These are phyloP conservation scores for Centruroides vittatus DNA, from an alignment of 1,140 invertebrate genomes.

Conservation along the genomic window DNA sequence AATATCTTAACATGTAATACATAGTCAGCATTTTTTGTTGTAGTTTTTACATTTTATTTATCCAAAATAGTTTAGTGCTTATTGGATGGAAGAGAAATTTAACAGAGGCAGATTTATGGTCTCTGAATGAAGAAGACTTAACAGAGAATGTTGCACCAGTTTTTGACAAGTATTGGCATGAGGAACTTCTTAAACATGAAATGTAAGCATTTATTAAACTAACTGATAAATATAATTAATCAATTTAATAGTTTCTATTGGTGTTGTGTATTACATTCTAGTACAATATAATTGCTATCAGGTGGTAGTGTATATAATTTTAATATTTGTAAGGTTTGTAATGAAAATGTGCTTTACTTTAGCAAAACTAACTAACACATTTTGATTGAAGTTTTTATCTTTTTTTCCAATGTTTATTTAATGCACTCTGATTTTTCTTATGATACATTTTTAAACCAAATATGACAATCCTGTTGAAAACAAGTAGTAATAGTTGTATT, in stretches of 20 bases:
- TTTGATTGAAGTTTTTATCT: too few relatives aligned
- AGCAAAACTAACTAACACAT: too few relatives aligned
- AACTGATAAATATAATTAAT: not conserved
- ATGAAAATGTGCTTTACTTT: too few relatives aligned
- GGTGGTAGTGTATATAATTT: not conserved
- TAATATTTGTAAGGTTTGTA: not conserved
- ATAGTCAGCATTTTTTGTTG: not conserved
- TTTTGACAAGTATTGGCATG: conserved; percentile 75
- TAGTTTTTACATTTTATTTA: not conserved
- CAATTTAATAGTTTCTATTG: too few relatives aligned
- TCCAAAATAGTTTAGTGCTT: conserved; percentile 32
- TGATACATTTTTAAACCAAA: too few relatives aligned
- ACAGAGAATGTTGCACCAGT: conserved; percentile 59
- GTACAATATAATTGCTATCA: too few relatives aligned
- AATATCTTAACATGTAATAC: not conserved
- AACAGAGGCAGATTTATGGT: conserved; percentile 72
- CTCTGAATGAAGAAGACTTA: conserved; percentile 67
- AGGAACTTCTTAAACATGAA: conserved; percentile 48
- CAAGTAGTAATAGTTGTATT: too few relatives aligned
- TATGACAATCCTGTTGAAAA: too few relatives aligned
- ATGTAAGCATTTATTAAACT: conserved; percentile 23
- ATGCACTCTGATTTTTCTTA: too few relatives aligned
- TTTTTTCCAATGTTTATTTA: too few relatives aligned
- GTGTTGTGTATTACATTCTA: too few relatives aligned
- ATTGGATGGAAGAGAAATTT: conserved; percentile 64